Base-by-base conservation (phyloP, 2,888 invertebrate genomes). In the Nezara viridula region DNA sequence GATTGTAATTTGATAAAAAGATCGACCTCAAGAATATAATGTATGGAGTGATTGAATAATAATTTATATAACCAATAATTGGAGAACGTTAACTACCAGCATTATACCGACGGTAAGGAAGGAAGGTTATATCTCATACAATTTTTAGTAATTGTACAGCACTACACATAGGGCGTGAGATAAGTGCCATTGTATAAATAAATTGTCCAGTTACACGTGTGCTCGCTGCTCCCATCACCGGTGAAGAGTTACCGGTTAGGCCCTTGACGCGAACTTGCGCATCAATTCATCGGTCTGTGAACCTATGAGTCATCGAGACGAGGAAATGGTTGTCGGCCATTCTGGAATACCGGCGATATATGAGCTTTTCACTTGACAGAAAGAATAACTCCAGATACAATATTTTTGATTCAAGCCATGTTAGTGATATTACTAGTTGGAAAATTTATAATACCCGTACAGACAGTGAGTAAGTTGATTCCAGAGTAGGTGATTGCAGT, bases 201-300 rank as follows among this genome's bases (percentile, higher is more conserved):
- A 73, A 19, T 37, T 73, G 66, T 73, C 37, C 32, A 37, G 32
- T 73, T 32, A 73, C 66, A 73, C 66, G 66, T 73, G 66, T 73
- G 32, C 37, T 73, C 19, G 32, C 5, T 19, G 32, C 66, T 32
- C 21, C 37, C 37, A 32, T 73, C 7, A 37, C 19, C 14, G 37
- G 32, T 37, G 66, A 21, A 21, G 32, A 37, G 66, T 73, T 73
- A 73, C 19, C 66, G 66, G 32, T 2, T 2, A 2, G 5, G 27
- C 60, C 32, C 60, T 60, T 60, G 60, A 60, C 14, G 19, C 60
- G 27, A 60, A 32, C 60, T 2, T 55, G n/a, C 14, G 60, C 60
- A 60, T 60, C 60, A 60, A 32, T 21, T 73, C 32, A 73, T 6
- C 37, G 32, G 14, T 27, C 37, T 14, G 16, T 73, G 66, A 21